These are phyloP conservation scores for Salarias fasciatus DNA, from an alignment of 2,797 vertebrate genomes.

Conservation along the genomic window DNA sequence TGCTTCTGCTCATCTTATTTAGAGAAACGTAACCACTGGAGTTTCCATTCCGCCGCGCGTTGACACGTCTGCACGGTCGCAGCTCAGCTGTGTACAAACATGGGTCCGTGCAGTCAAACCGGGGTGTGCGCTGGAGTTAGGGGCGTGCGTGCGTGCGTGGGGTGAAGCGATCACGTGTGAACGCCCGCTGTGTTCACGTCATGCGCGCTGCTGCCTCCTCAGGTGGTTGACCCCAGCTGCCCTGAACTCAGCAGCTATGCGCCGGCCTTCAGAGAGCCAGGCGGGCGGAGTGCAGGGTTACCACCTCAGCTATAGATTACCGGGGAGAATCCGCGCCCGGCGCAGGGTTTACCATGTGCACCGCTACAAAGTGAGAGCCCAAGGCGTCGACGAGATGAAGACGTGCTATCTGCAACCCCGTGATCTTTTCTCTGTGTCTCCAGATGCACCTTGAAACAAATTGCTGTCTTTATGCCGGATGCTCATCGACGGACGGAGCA, in stretches of 20 bases:
- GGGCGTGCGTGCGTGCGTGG: too few relatives aligned
- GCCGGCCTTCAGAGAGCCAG: constrained; percentile 37
- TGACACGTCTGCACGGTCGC: too few relatives aligned
- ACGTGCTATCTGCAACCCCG: constrained; percentile 50
- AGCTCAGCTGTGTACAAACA: too few relatives aligned
- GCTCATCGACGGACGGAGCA: constrained; percentile 8
- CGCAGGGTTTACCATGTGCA: constrained; percentile 49
- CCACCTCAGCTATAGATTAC: constrained; percentile 45
- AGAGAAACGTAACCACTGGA: too few relatives aligned
- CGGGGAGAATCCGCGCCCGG: constrained; percentile 25
- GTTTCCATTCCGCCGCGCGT: too few relatives aligned
- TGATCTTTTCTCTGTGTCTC: constrained; percentile 47
- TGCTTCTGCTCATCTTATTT: too few relatives aligned
- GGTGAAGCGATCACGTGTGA: too few relatives aligned
- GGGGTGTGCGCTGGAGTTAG: too few relatives aligned
- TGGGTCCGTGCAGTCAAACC: too few relatives aligned
- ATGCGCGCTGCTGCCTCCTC: constrained; percentile 29
- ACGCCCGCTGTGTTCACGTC: constrained; percentile 25
- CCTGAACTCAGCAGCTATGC: constrained; percentile 34
- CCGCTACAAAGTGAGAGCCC: constrained; percentile 62
- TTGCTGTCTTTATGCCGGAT: constrained; percentile 30
- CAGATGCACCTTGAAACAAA: constrained; percentile 49
- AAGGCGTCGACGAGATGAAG: constrained; percentile 52
- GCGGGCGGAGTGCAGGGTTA: constrained; percentile 43
- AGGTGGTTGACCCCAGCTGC: constrained; percentile 51